A percentile compares a stretch with the other conserved stretches of the same genome.
These are phyloP conservation scores for Podabrus alpinus DNA, from an alignment of 2,888 invertebrate genomes.

Conservation along the genomic window DNA sequence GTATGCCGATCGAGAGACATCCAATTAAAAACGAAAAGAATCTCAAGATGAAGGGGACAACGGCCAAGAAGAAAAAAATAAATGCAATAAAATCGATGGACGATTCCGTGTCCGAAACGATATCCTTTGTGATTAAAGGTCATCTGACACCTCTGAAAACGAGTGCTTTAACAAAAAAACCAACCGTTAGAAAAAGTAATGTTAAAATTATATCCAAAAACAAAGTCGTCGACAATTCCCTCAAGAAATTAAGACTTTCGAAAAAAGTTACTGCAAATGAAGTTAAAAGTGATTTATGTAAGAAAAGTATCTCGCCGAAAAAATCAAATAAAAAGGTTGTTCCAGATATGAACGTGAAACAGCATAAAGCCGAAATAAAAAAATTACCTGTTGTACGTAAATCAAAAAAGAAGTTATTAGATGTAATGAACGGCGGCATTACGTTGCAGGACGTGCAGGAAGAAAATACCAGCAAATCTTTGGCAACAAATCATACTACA, in stretches of 20 bases:
- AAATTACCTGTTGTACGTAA: conserved; percentile 10
- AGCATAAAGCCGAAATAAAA: conserved; percentile 5
- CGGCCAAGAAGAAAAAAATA: conserved; percentile 43
- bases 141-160: conserved; percentile 48
- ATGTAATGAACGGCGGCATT: background rate
- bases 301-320: background rate
- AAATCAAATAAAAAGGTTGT: conserved; percentile 4
- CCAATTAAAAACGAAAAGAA: conserved; percentile 27
- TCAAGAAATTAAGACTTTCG: background rate
- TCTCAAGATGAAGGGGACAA: conserved; percentile 35
- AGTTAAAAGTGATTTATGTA: background rate
- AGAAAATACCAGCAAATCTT: conserved; percentile 11
- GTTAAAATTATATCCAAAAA: conserved; percentile 44
- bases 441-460: conserved; percentile 2
- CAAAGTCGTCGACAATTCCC: background rate
- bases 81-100: conserved; percentile 39
- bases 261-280: conserved; percentile 14
- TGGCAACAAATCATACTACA: conserved; percentile 5
- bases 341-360: background rate
- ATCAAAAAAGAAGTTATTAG: conserved; percentile 13
- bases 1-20: conserved; percentile 25
- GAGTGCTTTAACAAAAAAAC: conserved; percentile 34
- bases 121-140: conserved; percentile 53
- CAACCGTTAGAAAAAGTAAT: conserved; percentile 36
- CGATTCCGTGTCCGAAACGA: conserved; percentile 52